Evolutionary conservation across 2,113 vertebrate species (phyloP), one percentile per base, ranked within the genome.

Genomic region (Probosciger aterrimus): DNA sequence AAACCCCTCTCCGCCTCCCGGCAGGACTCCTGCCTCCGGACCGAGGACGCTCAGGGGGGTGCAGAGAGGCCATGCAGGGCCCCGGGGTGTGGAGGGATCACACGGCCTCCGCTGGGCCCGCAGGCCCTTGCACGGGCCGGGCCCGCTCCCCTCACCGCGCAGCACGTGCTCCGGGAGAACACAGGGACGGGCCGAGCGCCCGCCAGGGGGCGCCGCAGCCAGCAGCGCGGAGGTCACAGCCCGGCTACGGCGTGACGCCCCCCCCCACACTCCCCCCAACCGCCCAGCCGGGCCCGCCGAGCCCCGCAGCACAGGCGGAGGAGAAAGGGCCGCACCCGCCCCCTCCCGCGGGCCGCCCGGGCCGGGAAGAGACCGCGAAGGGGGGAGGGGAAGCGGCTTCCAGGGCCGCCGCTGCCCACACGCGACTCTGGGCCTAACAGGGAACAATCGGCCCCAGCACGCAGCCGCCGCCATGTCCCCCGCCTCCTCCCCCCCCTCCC

Each of bases 401-500:
- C 97, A 94, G 93, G 98, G 98, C 98, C 98, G 97, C 98, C 97
- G 57, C 92, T 79, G 90, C 77, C 85, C 95, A 95, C 97, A 97
- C 96, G 94, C 94, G 93, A 93, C 97, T 97, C 97, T 94, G 94
- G 98, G 98, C 98, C 98, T 98, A 98, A 97, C 98, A 97, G 96
- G 97, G 97, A 98, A 98, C 97, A 98, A 98, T 98, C 95, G 96
- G 97, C 97, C 95, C 65, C 55, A 95, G 96, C 97, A 98, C 98
- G 98, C 98, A 80, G 98, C 98, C 98, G 95, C 94, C 85, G 97
- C 97, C 92, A 94, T 82, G 95, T 96, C 95, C 97, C 95, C 92
- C 96, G 92, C 95, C 93, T 87, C 98, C 98, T 98, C 98, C 97
- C 97, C 98, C 98, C 97, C 98, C 98, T 97, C 98, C 98, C 98